A percentile compares a stretch with the other conserved stretches of the same genome.
Evolutionary conservation across 2,888 invertebrate species (phyloP).

Genomic region (Nineta flava): DNA sequence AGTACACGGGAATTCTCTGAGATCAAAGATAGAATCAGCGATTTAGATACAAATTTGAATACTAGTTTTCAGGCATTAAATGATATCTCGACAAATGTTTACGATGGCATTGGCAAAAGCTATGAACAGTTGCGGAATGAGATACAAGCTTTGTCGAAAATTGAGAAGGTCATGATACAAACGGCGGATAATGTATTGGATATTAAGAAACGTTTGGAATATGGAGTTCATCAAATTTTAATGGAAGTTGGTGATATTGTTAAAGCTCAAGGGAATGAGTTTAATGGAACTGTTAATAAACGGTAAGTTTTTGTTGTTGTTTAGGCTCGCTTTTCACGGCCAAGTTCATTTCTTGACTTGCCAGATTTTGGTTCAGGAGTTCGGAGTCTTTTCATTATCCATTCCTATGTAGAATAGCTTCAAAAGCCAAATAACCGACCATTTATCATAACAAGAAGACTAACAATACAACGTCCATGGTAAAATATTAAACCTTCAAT

Average conservation of each 20-base stretch:
- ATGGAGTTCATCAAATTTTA: conserved; percentile 67
- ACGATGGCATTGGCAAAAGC: conserved; percentile 34
- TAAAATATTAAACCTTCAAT: no score
- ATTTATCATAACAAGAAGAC: no score
- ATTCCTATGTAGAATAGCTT: no score
- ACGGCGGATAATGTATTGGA: conserved; percentile 74
- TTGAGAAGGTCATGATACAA: conserved; percentile 62
- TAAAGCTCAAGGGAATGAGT: conserved; percentile 42
- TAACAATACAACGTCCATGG: no score
- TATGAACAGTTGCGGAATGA: conserved; percentile 37
- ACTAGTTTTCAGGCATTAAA: conserved; percentile 19
- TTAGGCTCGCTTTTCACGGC: no score
- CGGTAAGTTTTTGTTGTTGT: conserved; percentile 28
- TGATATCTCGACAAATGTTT: conserved; percentile 35
- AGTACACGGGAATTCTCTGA: conserved; percentile 6
- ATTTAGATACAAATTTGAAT: conserved; percentile 10
- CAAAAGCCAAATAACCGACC: no score
- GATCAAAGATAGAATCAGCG: conserved; percentile 1
- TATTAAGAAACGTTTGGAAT: conserved; percentile 69
- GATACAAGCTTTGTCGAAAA: conserved; percentile 45
- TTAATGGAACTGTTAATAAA: conserved; percentile 48
- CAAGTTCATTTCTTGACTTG: no score
- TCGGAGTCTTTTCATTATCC: no score
- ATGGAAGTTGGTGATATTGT: conserved; percentile 57
- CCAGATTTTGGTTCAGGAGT: no score